phyloP scores from a whole-genome alignment of 1,140 invertebrate genomes.

The Drosophila punjabiensis region DNA sequence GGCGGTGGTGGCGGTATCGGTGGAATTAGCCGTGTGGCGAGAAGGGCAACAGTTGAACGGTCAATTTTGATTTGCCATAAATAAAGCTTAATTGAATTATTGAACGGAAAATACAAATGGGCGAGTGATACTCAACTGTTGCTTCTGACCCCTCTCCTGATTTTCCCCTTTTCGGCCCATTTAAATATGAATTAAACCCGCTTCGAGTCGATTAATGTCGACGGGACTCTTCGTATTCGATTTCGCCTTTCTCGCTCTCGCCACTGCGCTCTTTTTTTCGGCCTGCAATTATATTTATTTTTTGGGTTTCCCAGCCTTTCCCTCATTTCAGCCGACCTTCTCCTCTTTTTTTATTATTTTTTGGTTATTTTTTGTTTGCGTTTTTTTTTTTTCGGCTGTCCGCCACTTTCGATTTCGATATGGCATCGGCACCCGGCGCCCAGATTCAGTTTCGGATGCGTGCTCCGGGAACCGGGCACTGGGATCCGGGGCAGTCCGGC shows the following conservation, averaged over 20 bases:
- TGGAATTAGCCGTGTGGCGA: constrained; percentile 43
- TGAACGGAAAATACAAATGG: constrained; percentile 39
- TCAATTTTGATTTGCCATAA: constrained; percentile 74
- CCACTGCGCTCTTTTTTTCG: constrained; percentile 38
- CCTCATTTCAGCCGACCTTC: constrained; percentile 42
- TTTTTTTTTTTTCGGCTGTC: constrained; percentile 54
- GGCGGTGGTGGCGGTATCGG: not conserved
- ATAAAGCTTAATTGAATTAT: constrained; percentile 79
- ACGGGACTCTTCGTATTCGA: constrained; percentile 57
- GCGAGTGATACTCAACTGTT: constrained; percentile 59
- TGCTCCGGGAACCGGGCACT: constrained; percentile 17
- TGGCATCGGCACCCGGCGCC: constrained; percentile 54
- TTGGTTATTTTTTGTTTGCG: constrained; percentile 11
- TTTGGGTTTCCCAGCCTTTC: constrained; percentile 43
- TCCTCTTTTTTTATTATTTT: constrained; percentile 2
- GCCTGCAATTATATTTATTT: constrained; percentile 78
- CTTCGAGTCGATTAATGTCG: constrained; percentile 80
- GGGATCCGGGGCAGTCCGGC: constrained; percentile 42
- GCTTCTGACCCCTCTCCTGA: constrained; percentile 26
- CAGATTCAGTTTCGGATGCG: constrained; percentile 60
- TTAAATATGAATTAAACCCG: constrained; percentile 83
- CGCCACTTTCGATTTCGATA: constrained; percentile 67
- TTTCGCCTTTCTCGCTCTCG: constrained; percentile 23
- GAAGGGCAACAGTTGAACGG: constrained; percentile 37
- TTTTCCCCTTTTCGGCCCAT: constrained; percentile 53